These are phyloP conservation scores for Sebastes paucispinis DNA, from an alignment of 2,797 vertebrate species.

Conservation along the genomic window DNA sequence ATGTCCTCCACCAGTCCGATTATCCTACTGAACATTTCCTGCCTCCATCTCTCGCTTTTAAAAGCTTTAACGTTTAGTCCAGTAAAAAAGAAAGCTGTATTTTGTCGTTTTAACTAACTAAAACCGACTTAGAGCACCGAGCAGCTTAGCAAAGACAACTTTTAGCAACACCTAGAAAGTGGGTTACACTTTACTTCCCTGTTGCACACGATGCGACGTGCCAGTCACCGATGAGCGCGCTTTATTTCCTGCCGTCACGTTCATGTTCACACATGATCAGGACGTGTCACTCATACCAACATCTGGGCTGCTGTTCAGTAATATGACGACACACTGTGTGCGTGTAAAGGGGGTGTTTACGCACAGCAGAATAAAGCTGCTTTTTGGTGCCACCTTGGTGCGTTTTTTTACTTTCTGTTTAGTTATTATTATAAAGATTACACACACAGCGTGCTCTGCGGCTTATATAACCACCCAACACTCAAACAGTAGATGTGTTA, in stretches of 20 bases:
- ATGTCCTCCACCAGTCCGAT: background rate
- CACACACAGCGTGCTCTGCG: background rate
- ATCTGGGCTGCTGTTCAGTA: background rate
- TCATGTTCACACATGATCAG: slow-evolving; percentile 17
- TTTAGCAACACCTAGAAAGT: background rate
- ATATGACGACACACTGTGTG: no score
- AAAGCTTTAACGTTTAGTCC: background rate
- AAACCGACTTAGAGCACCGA: background rate
- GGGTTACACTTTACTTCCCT: slow-evolving; percentile 57
- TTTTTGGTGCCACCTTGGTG: no score
- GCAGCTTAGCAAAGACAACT: background rate
- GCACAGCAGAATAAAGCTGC: background rate
- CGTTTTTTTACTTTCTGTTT: background rate
- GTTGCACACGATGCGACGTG: slow-evolving; percentile 28
- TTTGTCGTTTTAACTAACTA: background rate
- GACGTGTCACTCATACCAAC: background rate
- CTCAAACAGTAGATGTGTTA: no score
- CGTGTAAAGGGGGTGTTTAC: background rate
- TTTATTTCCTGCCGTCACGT: slow-evolving; percentile 63
- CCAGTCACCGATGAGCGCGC: slow-evolving; percentile 1
- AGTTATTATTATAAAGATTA: background rate
- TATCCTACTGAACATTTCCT: slow-evolving; percentile 8
- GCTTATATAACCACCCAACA: background rate
- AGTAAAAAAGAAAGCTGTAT: background rate
- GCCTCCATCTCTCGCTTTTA: background rate